phyloP scores from a whole-genome alignment of 2,888 invertebrate species.

The Timandra comae region DNA sequence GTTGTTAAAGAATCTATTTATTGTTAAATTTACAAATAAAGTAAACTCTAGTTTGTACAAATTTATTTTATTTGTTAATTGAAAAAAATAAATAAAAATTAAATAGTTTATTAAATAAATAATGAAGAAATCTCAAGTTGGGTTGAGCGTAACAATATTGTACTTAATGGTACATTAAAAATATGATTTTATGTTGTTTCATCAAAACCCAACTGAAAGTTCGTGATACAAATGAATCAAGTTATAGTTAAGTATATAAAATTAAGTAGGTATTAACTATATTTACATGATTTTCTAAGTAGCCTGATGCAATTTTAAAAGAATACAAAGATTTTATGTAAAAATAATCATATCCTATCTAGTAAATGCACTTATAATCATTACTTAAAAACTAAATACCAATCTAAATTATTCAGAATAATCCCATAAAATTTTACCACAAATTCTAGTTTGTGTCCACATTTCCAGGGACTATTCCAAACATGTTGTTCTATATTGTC shows the following conservation, averaged over 20 bases:
- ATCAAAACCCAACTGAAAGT: constrained; percentile 77
- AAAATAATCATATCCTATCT: constrained; percentile 4
- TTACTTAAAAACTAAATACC: constrained; percentile 17
- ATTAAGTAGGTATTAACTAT: constrained; percentile 44
- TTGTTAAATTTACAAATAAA: constrained; percentile 42
- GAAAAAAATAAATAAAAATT: constrained; percentile 63
- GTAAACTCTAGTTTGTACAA: constrained; percentile 70
- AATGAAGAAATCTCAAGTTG: constrained; percentile 74
- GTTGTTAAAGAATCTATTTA: constrained; percentile 18
- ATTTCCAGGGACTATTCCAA: constrained; percentile 68
- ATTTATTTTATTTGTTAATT: constrained; percentile 66
- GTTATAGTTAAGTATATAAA: constrained; percentile 35
- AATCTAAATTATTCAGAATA: constrained; percentile 57
- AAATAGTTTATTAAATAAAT: constrained; percentile 62
- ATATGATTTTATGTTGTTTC: constrained; percentile 35
- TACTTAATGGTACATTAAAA: constrained; percentile 7
- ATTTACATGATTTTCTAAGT: constrained; percentile 54
- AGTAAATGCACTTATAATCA: constrained; percentile 9
- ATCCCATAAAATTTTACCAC: constrained; percentile 49
- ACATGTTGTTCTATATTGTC: constrained; percentile 29
- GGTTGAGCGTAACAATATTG: constrained; percentile 63
- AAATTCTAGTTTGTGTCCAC: constrained; percentile 22
- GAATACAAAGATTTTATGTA: constrained; percentile 9
- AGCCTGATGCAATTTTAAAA: constrained; percentile 12
- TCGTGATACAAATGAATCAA: constrained; percentile 47